These are phyloP conservation scores for Dromius quadrimaculatus DNA, from an alignment of 2,888 invertebrate species.

Conservation along the genomic window DNA sequence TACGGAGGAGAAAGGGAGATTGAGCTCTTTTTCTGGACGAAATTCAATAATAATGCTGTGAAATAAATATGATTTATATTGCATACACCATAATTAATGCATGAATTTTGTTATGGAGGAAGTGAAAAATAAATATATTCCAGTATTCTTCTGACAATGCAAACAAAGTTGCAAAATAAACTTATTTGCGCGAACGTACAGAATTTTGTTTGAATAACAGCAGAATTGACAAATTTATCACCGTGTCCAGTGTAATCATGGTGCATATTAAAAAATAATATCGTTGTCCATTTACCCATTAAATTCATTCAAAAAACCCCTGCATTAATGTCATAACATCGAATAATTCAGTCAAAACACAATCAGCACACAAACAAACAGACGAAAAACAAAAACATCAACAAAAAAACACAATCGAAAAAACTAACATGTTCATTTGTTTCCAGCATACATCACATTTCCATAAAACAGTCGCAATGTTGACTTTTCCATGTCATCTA, in stretches of 20 bases:
- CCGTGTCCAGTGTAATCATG: conserved; percentile 31
- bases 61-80: too few relatives aligned
- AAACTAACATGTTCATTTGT: conserved; percentile 50
- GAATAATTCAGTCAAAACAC: conserved; percentile 50
- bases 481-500: conserved; percentile 52
- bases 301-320: conserved; percentile 36
- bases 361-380: conserved; percentile 43
- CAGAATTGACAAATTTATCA: conserved; percentile 33
- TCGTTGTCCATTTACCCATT: conserved; percentile 39
- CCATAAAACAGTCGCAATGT: conserved; percentile 51
- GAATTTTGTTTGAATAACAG: conserved; percentile 13
- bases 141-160: too few relatives aligned
- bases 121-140: too few relatives aligned
- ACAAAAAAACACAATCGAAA: conserved; percentile 42
- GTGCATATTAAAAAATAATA: conserved; percentile 39
- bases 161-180: conserved; percentile 11
- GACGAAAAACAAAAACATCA: conserved; percentile 37
- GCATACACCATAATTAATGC: too few relatives aligned
- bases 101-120: too few relatives aligned
- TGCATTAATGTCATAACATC: conserved; percentile 47
- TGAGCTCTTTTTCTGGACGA: not conserved
- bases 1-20: not conserved
- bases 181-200: not conserved
- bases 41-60: too few relatives aligned
- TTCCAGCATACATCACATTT: conserved; percentile 45